Base-by-base conservation (phyloP, 1,140 invertebrate species). In the Caenorhabditis inopinata region DNA sequence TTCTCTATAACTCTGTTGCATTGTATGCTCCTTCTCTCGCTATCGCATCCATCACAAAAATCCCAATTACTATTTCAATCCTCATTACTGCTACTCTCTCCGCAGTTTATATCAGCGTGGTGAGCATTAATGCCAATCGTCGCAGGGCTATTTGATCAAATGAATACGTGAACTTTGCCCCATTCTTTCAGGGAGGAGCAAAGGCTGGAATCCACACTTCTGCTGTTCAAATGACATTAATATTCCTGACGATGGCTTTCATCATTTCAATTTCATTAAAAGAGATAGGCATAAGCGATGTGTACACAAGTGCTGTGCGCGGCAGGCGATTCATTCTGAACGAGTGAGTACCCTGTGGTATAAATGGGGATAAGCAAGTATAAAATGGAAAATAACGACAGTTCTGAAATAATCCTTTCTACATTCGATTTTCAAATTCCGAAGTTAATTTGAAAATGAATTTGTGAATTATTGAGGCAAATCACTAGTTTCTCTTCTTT, bases 11-110 rank as follows among this genome's bases (percentile, higher is more conserved):
- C 21, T 46, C 85, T 1, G 83, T 85, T 42, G 85, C 85, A 16
- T 38, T 85, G 7, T 85, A 85, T 77, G 85, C 85, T n/a, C 85
- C 85, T 21, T 76, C 85, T 6, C 68, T 85, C 42, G 85, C 85
- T 9, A 46, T 85, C 16, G 75, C 85, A 6, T 21, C 78, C 16
- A 23, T 68, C 32, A 81, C 84, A 16, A 27, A 79, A 5, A 79
- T 85, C 14, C 81, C 80, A 11, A 62, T 85, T 14, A 29, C 82
- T 1, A 27, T 83, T 6, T 76, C 79, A 14, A 85, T 85, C 42
- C 9, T 83, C 16, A 29, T 85, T 14, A 86, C 85, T 18, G 83
- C 85, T 14, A 46, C 48, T 11, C 25, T 85, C 16, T 83, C 85
- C 1, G 85, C 85, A 1, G 27, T 85, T 25, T 85, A 85, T 53